phyloP scores from a whole-genome alignment of 1,140 invertebrate genomes.

The Hylaeus volcanicus region DNA sequence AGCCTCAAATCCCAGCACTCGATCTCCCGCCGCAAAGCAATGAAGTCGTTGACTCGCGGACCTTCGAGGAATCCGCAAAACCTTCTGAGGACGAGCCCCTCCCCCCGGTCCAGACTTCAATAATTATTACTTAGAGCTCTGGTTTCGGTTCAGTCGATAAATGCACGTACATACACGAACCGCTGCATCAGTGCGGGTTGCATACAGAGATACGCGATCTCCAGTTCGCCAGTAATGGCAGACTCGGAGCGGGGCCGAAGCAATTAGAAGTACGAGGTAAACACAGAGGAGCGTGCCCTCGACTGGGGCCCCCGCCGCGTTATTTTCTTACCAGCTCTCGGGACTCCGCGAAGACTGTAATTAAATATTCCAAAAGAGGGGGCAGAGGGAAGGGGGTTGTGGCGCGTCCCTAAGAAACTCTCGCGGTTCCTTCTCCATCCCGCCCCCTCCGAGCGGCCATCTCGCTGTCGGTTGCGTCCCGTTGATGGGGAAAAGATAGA shows the following conservation, averaged over 20 bases:
- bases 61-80: conserved; percentile 23
- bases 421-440: conserved; percentile 35
- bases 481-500: conserved; percentile 62
- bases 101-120: conserved; percentile 34
- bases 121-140: conserved; percentile 66
- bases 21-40: background rate
- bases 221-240: conserved; percentile 69
- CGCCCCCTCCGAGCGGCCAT: conserved; percentile 7
- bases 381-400: conserved; percentile 44
- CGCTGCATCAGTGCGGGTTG: conserved; percentile 23
- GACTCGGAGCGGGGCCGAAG: conserved; percentile 66
- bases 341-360: conserved; percentile 69
- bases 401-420: conserved; percentile 37
- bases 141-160: conserved; percentile 43
- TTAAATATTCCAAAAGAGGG: conserved; percentile 70
- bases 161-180: background rate
- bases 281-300: conserved; percentile 72
- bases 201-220: conserved; percentile 64
- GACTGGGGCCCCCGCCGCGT: conserved; percentile 58
- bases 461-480: conserved; percentile 15
- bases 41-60: conserved; percentile 5
- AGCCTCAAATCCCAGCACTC: no score
- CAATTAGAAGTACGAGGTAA: conserved; percentile 80
- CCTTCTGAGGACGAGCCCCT: background rate
- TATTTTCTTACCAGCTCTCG: conserved; percentile 68